A percentile compares a stretch with the other conserved stretches of the same genome.
These are phyloP conservation scores for Fregata magnificens DNA, from an alignment of 2,113 vertebrate genomes.

Conservation along the genomic window DNA sequence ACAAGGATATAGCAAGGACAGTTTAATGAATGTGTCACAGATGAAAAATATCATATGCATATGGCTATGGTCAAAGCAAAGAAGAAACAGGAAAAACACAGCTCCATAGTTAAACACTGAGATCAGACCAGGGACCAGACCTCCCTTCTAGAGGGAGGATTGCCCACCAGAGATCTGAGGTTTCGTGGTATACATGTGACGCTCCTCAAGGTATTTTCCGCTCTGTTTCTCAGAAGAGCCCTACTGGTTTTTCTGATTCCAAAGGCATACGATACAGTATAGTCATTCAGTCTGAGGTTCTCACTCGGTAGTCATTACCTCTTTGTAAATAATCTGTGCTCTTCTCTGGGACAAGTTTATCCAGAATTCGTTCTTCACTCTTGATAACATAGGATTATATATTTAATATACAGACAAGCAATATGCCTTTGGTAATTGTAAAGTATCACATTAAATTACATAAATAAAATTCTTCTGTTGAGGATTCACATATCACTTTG, in stretches of 20 bases:
- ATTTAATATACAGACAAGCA: constrained; percentile 33
- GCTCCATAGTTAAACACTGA: neutral
- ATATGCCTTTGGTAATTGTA: neutral
- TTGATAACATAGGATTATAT: neutral
- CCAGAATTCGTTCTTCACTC: neutral
- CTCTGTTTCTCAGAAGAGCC: neutral
- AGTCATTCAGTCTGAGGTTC: neutral
- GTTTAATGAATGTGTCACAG: neutral
- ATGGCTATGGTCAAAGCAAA: neutral
- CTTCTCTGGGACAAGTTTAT: neutral
- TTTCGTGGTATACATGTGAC: neutral
- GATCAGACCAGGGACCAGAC: neutral
- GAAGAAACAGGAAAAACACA: neutral
- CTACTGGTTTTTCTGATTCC: neutral
- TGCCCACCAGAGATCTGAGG: neutral
- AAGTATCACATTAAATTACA: constrained; percentile 58
- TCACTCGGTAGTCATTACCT: neutral
- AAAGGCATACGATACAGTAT: neutral
- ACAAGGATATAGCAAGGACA: neutral
- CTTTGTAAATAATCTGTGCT: neutral
- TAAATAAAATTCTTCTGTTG: constrained; percentile 31
- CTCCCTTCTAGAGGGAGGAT: neutral
- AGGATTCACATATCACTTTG: neutral
- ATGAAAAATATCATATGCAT: neutral
- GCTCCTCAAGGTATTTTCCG: neutral